Evolutionary conservation across 1,140 invertebrate species (phyloP).

Genomic region (Hetaerina americana): DNA sequence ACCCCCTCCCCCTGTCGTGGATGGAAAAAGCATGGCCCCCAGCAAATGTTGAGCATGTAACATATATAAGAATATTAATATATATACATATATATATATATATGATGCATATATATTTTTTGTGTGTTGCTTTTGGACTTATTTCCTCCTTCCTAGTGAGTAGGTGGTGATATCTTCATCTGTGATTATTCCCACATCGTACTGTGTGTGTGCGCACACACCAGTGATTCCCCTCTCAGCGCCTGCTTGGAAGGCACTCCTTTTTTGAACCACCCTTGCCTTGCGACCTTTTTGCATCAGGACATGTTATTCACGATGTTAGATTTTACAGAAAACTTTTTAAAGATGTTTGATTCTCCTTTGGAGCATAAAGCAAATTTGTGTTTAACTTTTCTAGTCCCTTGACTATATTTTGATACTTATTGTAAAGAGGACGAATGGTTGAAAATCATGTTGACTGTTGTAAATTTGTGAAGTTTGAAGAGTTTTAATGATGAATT

Average conservation of each 20-base stretch:
- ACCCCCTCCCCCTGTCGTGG: background rate
- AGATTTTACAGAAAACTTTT: slow-evolving; percentile 3
- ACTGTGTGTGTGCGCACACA: background rate
- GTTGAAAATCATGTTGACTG: slow-evolving; percentile 6
- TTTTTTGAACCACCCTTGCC: background rate
- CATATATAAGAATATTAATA: no score
- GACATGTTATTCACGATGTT: background rate
- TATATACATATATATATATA: no score
- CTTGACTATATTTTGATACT: slow-evolving; percentile 8
- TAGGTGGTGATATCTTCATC: slow-evolving; percentile 7
- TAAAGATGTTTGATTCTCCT: background rate
- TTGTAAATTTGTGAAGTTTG: slow-evolving; percentile 8
- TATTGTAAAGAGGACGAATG: slow-evolving; percentile 4
- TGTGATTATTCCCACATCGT: slow-evolving; percentile 5
- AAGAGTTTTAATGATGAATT: slow-evolving; percentile 5
- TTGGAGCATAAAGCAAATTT: slow-evolving; percentile 1
- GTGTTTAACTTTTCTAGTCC: slow-evolving; percentile 6
- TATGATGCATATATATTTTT: no score
- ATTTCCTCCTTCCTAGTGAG: slow-evolving; percentile 3
- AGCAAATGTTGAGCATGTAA: background rate
- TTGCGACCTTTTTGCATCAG: slow-evolving; percentile 3
- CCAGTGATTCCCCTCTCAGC: background rate
- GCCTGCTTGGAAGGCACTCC: slow-evolving; percentile 2
- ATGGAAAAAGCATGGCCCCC: background rate
- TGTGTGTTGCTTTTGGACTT: background rate